Conservation (phyloP, 2,113 vertebrate genomes). For the Erythrocebus patas region DNA sequence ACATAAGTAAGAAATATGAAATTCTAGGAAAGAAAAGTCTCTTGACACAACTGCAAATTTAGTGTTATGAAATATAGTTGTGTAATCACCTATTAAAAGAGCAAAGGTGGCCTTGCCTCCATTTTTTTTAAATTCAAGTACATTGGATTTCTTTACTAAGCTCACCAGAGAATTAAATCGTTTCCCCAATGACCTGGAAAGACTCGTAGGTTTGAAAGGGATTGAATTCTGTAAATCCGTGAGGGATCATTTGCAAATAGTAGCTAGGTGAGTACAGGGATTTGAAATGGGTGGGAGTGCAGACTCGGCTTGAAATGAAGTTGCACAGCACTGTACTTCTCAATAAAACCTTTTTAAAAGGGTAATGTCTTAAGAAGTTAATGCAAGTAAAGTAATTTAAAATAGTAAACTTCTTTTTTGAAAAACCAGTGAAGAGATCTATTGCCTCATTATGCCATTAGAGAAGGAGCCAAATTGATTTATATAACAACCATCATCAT, state of each 20-base stretch:
- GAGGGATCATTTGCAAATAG: not conserved
- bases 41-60: constrained; percentile 6
- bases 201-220: not conserved
- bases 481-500: not conserved
- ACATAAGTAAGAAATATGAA: not conserved
- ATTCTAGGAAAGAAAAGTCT: not conserved
- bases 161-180: constrained; percentile 18
- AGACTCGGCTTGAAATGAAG: not conserved
- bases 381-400: not conserved
- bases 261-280: not conserved
- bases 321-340: not conserved
- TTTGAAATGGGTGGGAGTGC: not conserved
- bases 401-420: not conserved
- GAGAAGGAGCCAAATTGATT: not conserved
- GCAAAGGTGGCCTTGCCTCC: not conserved
- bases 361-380: not conserved
- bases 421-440: not conserved
- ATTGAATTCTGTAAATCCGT: not conserved
- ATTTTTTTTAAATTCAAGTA: not conserved
- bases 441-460: not conserved
- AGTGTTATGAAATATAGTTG: constrained; percentile 39
- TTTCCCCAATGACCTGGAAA: constrained; percentile 18
- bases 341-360: not conserved
- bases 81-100: not conserved
- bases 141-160: not conserved